Percentiles rank a stretch among this genome's conserved stretches.
phyloP scores from a whole-genome alignment of 2,888 invertebrate species.

The Eustalomyia histrio region DNA sequence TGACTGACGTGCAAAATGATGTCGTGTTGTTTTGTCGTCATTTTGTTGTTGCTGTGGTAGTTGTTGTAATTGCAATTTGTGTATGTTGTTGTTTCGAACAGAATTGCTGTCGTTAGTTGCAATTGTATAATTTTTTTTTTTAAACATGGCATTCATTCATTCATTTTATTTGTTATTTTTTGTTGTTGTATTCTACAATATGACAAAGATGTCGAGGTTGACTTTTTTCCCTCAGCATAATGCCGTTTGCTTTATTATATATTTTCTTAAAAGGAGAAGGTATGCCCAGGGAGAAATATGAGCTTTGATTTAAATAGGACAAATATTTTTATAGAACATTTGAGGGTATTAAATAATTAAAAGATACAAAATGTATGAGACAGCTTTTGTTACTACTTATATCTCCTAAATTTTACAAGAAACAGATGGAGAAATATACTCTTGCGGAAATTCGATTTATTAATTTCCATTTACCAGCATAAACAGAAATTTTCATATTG shows the following conservation, averaged over 20 bases:
- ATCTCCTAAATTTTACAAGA: too few relatives aligned
- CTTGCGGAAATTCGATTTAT: too few relatives aligned
- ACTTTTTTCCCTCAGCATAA: slow-evolving; percentile 67
- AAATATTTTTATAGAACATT: too few relatives aligned
- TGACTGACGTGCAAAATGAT: slow-evolving; percentile 77
- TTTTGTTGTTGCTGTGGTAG: slow-evolving; percentile 11
- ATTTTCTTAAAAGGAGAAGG: not conserved
- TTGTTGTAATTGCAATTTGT: slow-evolving; percentile 56
- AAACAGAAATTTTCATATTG: too few relatives aligned
- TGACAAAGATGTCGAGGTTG: slow-evolving; percentile 66
- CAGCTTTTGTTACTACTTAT: too few relatives aligned
- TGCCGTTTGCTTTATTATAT: slow-evolving; percentile 67
- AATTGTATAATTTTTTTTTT: slow-evolving; percentile 48
- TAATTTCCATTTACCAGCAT: too few relatives aligned
- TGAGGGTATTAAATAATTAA: too few relatives aligned
- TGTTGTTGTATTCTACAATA: not conserved
- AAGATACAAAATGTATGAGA: too few relatives aligned
- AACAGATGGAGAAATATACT: too few relatives aligned
- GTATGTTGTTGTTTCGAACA: slow-evolving; percentile 25
- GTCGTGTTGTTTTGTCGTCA: slow-evolving; percentile 72
- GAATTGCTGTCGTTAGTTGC: slow-evolving; percentile 52
- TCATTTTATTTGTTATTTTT: slow-evolving; percentile 36
- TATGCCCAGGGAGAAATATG: not conserved
- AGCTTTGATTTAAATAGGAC: not conserved
- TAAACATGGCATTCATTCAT: slow-evolving; percentile 47